Evolutionary conservation across 1,140 invertebrate species (phyloP).

Genomic region (Drosophila orena): DNA sequence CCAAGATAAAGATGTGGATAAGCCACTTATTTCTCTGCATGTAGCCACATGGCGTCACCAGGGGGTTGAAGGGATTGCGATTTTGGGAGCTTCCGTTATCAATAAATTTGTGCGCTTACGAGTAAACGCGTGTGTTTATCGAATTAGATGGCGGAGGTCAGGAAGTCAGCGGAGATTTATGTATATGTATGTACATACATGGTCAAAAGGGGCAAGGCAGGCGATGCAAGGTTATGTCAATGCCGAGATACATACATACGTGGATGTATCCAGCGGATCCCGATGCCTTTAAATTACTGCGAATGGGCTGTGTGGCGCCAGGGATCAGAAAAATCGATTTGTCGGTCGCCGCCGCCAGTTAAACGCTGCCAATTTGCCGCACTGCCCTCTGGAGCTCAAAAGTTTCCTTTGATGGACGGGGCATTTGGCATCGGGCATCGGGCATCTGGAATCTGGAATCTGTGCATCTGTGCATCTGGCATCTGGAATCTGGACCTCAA

Average conservation of each 20-base stretch:
- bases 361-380: constrained; percentile 74
- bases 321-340: constrained; percentile 74
- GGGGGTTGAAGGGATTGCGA: neutral
- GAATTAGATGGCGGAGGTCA: constrained; percentile 63
- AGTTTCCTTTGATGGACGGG: neutral
- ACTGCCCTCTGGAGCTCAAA: neutral
- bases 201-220: neutral
- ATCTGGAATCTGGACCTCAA: constrained; percentile 1
- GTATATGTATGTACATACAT: neutral
- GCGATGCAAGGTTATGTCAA: constrained; percentile 34
- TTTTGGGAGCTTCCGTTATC: constrained; percentile 62
- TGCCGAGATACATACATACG: constrained; percentile 2
- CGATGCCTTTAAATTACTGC: constrained; percentile 69
- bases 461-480: neutral
- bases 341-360: constrained; percentile 76
- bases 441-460: neutral
- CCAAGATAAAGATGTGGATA: too few species aligned
- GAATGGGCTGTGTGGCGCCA: constrained; percentile 76
- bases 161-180: constrained; percentile 30
- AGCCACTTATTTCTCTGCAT: neutral
- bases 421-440: neutral
- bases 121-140: constrained; percentile 70
- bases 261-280: neutral
- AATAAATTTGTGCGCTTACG: constrained; percentile 71
- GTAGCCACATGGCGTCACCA: neutral